phyloP scores from a whole-genome alignment of 2,113 vertebrate species.

The Ciconia boyciana region DNA sequence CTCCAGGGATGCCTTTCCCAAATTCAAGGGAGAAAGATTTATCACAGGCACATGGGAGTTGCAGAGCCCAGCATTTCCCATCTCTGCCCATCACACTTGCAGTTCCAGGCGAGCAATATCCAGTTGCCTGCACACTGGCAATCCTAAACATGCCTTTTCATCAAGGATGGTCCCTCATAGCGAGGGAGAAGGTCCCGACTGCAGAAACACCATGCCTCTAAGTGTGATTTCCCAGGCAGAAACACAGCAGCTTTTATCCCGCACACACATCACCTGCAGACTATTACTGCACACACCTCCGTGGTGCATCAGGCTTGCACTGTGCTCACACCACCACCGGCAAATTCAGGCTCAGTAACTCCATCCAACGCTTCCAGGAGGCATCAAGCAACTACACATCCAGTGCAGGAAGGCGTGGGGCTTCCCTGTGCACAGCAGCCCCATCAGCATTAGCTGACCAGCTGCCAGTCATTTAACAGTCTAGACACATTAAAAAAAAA shows the following conservation, averaged over 20 bases:
- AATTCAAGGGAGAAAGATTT: neutral
- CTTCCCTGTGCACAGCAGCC: rapidly evolving
- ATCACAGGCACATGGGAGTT: neutral
- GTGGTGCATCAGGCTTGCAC: rapidly evolving
- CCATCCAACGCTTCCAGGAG: neutral
- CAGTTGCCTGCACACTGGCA: neutral
- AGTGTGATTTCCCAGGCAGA: neutral
- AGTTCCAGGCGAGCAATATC: neutral
- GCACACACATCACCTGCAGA: rapidly evolving
- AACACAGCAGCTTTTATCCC: neutral
- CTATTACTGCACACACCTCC: neutral
- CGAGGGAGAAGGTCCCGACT: neutral
- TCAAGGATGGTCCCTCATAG: neutral
- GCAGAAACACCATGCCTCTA: neutral
- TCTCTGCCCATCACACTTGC: neutral
- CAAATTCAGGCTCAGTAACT: neutral
- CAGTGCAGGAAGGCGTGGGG: neutral
- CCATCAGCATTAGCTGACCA: neutral
- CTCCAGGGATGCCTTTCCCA: neutral
- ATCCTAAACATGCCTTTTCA: neutral
- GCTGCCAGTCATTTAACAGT: neutral
- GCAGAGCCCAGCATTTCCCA: neutral
- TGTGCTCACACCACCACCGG: neutral
- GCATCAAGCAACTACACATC: neutral
- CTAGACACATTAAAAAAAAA: neutral